Conservation (phyloP, 1,140 invertebrate species). For the Achatina immaculata region DNA sequence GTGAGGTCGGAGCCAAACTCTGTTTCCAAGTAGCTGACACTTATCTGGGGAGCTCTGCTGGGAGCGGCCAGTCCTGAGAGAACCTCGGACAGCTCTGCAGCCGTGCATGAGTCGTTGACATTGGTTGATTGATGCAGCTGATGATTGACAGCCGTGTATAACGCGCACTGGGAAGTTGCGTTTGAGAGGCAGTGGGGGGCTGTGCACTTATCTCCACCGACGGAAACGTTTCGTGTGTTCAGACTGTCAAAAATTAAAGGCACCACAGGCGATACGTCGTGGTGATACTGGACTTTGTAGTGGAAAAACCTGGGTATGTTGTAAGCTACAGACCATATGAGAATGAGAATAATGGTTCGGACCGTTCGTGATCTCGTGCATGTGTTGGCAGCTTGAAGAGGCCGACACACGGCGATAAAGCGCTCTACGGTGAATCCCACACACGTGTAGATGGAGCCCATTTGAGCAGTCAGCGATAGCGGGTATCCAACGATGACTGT, state of each 20-base stretch:
- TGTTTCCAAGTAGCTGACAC: constrained; percentile 35
- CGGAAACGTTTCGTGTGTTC: background rate
- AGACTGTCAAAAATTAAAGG: too few species aligned
- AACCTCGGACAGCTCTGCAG: too few species aligned
- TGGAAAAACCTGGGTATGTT: constrained; percentile 81
- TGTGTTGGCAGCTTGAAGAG: constrained; percentile 83
- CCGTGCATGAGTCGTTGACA: too few species aligned
- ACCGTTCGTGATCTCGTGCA: constrained; percentile 77
- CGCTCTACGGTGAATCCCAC: constrained; percentile 84
- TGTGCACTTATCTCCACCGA: too few species aligned
- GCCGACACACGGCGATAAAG: constrained; percentile 83
- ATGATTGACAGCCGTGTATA: too few species aligned
- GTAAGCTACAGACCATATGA: constrained; percentile 77
- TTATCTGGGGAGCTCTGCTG: background rate
- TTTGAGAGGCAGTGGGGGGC: too few species aligned
- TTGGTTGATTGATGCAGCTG: too few species aligned
- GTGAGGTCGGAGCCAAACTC: constrained; percentile 71
- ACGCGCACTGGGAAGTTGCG: too few species aligned
- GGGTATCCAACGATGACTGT: constrained; percentile 72
- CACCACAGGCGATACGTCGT: too few species aligned
- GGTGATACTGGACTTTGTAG: constrained; percentile 66
- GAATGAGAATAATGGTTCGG: constrained; percentile 77
- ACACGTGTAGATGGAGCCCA: constrained; percentile 87
- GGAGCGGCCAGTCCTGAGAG: too few species aligned
- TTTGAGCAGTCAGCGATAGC: constrained; percentile 80